Percentiles rank a stretch among this genome's conserved stretches.
phyloP scores from a whole-genome alignment of 2,113 vertebrate genomes.

The Oxygymnocypris stewartii region DNA sequence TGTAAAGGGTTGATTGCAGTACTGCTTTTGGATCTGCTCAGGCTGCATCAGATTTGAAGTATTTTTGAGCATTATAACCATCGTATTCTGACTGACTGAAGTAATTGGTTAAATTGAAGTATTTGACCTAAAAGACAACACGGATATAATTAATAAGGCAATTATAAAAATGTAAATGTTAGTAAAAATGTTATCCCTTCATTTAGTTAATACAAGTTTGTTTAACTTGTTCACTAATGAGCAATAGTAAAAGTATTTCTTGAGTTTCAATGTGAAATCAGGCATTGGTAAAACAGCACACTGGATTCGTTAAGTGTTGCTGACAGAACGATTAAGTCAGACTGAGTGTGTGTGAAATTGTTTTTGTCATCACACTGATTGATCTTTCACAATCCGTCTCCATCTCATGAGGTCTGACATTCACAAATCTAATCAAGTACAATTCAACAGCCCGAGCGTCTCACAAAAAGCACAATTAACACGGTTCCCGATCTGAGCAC shows the following conservation, averaged over 20 bases:
- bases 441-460: neutral
- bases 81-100: too few relatives aligned
- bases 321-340: conserved; percentile 20
- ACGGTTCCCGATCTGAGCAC: neutral
- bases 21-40: too few relatives aligned
- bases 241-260: neutral
- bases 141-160: neutral
- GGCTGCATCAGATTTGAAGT: too few relatives aligned
- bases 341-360: conserved; percentile 20
- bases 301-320: neutral
- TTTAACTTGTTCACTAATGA: neutral
- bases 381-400: conserved; percentile 12
- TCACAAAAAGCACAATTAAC: conserved; percentile 14
- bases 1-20: neutral
- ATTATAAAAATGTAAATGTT: neutral
- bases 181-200: neutral
- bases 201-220: neutral
- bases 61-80: too few relatives aligned
- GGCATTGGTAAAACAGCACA: neutral
- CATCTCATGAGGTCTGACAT: conserved; percentile 24
- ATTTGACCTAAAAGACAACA: neutral
- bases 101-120: too few relatives aligned
- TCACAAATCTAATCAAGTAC: conserved; percentile 6
- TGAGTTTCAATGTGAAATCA: neutral
- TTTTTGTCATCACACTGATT: conserved; percentile 29